Evolutionary conservation across 2,888 invertebrate species (phyloP).

Genomic region (Pristionchus entomophagus): DNA sequence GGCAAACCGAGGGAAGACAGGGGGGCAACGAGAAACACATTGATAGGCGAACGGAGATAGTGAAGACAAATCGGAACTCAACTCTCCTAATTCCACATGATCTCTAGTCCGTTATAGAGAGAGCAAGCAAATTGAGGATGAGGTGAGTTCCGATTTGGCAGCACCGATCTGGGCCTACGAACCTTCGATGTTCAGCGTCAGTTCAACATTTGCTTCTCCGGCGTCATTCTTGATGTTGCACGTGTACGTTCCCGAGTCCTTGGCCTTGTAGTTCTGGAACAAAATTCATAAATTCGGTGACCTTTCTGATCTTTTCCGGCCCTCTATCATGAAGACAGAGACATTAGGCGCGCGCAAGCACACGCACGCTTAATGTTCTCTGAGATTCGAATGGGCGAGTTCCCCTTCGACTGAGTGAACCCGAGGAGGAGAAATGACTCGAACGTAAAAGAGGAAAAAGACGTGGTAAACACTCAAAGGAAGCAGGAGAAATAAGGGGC

Average conservation of each 20-base stretch:
- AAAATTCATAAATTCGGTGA: too few relatives aligned
- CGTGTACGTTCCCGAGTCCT: slow-evolving; percentile 88
- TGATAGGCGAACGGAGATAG: not conserved
- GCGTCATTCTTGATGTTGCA: slow-evolving; percentile 96
- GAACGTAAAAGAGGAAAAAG: not conserved
- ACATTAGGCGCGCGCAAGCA: not conserved
- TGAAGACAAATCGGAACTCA: not conserved
- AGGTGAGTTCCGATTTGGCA: too few relatives aligned
- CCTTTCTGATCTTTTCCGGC: not conserved
- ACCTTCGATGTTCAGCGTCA: slow-evolving; percentile 98
- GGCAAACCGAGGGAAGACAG: not conserved
- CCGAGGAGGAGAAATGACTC: not conserved
- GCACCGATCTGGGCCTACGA: too few relatives aligned
- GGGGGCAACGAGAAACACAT: not conserved
- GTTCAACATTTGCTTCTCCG: slow-evolving; percentile 96
- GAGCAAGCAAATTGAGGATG: too few relatives aligned
- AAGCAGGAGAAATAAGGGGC: not conserved
- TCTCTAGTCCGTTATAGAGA: too few relatives aligned
- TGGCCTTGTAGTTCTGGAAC: slow-evolving; percentile 76
- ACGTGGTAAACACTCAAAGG: slow-evolving; percentile 9
- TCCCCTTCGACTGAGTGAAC: slow-evolving; percentile 24
- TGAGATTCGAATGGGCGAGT: not conserved
- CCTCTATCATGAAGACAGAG: not conserved
- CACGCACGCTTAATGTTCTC: slow-evolving; percentile 4
- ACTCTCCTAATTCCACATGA: too few relatives aligned